These are phyloP conservation scores for Balaeniceps rex DNA, from an alignment of 2,113 vertebrate species.

Conservation along the genomic window DNA sequence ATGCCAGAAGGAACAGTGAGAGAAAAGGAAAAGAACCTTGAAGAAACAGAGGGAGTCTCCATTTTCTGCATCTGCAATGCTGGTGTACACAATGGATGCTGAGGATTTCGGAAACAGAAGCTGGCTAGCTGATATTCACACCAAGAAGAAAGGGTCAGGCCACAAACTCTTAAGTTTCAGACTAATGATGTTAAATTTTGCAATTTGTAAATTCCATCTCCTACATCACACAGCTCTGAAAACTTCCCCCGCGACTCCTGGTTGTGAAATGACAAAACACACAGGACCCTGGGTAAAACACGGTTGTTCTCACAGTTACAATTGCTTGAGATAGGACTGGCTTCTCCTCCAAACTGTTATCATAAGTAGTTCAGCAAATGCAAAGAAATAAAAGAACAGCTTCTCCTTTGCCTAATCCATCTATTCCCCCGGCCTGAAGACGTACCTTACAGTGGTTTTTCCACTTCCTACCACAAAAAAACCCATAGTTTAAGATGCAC, in stretches of 20 bases:
- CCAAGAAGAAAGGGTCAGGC: background rate
- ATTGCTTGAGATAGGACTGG: background rate
- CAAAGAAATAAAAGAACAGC: background rate
- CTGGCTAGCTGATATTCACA: background rate
- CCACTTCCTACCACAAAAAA: background rate
- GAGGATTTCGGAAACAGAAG: background rate
- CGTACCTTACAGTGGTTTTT: background rate
- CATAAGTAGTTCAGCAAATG: background rate
- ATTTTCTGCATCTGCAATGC: background rate
- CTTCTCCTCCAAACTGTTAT: background rate
- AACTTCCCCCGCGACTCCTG: background rate
- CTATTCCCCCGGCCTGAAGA: background rate
- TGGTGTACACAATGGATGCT: accelerated
- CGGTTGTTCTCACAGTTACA: background rate
- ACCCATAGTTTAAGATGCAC: background rate
- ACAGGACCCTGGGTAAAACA: background rate
- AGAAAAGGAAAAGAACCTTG: background rate
- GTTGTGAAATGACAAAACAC: background rate
- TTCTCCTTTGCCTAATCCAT: background rate
- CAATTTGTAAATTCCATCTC: background rate
- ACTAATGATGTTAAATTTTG: background rate
- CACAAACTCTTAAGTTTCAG: background rate
- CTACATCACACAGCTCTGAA: background rate
- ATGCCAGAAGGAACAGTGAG: background rate
- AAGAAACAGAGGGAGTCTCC: background rate